phyloP scores from a whole-genome alignment of 2,888 invertebrate genomes.

The Carcina quercana region DNA sequence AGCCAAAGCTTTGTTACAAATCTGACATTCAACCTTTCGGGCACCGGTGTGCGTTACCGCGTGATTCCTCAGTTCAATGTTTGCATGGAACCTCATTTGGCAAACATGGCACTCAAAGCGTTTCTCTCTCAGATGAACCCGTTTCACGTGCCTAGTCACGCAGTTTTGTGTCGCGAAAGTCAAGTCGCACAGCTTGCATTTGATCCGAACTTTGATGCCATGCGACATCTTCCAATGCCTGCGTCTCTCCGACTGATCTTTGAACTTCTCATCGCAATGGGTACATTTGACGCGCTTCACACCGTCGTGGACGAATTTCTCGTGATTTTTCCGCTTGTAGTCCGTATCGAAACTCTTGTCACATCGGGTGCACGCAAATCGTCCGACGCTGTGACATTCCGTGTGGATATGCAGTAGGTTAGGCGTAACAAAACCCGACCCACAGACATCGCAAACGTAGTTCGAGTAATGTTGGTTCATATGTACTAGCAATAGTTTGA shows the following conservation, averaged over 20 bases:
- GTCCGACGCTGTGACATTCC: constrained; percentile 28
- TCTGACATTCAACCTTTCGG: constrained; percentile 50
- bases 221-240: constrained; percentile 52
- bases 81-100: constrained; percentile 70
- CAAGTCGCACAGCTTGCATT: constrained; percentile 20
- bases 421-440: background rate
- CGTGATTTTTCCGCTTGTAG: constrained; percentile 21
- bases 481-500: constrained; percentile 24
- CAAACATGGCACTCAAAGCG: constrained; percentile 61
- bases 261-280: constrained; percentile 51
- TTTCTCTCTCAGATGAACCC: constrained; percentile 60
- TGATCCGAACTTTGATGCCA: constrained; percentile 45
- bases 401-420: background rate
- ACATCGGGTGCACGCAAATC: constrained; percentile 38
- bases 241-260: constrained; percentile 57
- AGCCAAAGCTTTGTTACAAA: constrained; percentile 42
- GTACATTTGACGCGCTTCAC: constrained; percentile 55
- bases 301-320: constrained; percentile 16
- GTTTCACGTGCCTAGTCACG: constrained; percentile 44
- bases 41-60: constrained; percentile 70
- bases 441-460: constrained; percentile 27
- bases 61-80: constrained; percentile 68
- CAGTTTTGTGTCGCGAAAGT: constrained; percentile 54
- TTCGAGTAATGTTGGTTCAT: constrained; percentile 41
- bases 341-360: constrained; percentile 30